Base-by-base conservation (phyloP, 1,140 invertebrate species). In the Trialeurodes vaporariorum region DNA sequence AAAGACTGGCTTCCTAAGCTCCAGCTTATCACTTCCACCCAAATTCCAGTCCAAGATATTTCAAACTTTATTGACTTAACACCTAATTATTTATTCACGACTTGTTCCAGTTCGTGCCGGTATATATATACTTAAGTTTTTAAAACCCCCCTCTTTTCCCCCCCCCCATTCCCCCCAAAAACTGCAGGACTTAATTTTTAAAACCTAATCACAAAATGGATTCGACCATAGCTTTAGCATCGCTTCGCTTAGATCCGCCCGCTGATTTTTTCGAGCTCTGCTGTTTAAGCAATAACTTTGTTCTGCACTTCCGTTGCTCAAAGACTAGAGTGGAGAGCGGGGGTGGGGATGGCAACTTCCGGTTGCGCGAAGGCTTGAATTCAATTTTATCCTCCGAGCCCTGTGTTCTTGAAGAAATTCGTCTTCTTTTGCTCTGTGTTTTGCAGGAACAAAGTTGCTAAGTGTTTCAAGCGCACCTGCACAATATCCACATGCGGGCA, bases 21-120 rank as follows among this genome's bases (percentile, higher is more conserved):
- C 34, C 34, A 17, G 34, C 34, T 49, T 49, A 49, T 5, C 34
- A 49, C 5, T 17, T 49, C 34, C 34, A 9, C n/a, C n/a, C n/a
- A n/a, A n/a, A n/a, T n/a, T n/a, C n/a, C n/a, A n/a, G n/a, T n/a
- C n/a, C n/a, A n/a, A n/a, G n/a, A n/a, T 49, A 17, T 17, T 17
- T 17, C 34, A 17, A 49, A 49, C 34, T 49, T 49, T 49, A 49
- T 49, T 49, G 34, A 49, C 34, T 49, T 49, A 49, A 49, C 34
- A 49, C 34, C 34, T 49, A 49, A 49, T 49, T 49, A 49, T 49
- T 49, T 49, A 49, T 49, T 49, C 34, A 49, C 34, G 34, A 49
- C 34, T n/a, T n/a, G n/a, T n/a, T n/a, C n/a, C n/a, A n/a, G n/a
- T n/a, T n/a, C n/a, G n/a, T n/a, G n/a, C n/a, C n/a, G n/a, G n/a